Evolutionary conservation across 2,797 vertebrate species (phyloP).

Genomic region (Trachops cirrhosus): DNA sequence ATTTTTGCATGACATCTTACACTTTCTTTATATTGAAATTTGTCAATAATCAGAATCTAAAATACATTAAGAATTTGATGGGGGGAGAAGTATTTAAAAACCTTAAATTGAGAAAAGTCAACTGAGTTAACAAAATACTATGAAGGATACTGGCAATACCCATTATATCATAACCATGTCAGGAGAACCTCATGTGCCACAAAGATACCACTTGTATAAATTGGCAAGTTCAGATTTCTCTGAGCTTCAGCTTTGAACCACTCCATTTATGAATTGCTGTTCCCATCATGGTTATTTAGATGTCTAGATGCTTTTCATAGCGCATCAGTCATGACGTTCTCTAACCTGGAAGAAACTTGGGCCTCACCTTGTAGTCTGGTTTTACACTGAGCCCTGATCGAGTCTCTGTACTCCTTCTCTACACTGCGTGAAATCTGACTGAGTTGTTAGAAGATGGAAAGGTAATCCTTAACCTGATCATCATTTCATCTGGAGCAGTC

Average conservation of each 20-base stretch:
- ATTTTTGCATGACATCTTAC: neutral
- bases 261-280: neutral
- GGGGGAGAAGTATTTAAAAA: neutral
- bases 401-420: neutral
- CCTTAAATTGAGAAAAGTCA: neutral
- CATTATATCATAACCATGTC: neutral
- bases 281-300: neutral
- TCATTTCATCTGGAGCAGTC: neutral
- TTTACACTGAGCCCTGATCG: neutral
- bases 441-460: conserved; percentile 8
- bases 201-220: neutral
- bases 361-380: neutral
- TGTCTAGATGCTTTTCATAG: neutral
- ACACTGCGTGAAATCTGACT: neutral
- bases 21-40: conserved; percentile 23
- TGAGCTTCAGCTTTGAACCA: neutral
- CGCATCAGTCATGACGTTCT: neutral
- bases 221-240: neutral
- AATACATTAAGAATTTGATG: neutral
- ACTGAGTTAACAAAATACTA: neutral
- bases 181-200: neutral
- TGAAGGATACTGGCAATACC: neutral
- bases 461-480: neutral
- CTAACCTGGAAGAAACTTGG: neutral
- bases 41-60: neutral